phyloP scores from a whole-genome alignment of 2,888 invertebrate genomes.

The Malachius bipustulatus region DNA sequence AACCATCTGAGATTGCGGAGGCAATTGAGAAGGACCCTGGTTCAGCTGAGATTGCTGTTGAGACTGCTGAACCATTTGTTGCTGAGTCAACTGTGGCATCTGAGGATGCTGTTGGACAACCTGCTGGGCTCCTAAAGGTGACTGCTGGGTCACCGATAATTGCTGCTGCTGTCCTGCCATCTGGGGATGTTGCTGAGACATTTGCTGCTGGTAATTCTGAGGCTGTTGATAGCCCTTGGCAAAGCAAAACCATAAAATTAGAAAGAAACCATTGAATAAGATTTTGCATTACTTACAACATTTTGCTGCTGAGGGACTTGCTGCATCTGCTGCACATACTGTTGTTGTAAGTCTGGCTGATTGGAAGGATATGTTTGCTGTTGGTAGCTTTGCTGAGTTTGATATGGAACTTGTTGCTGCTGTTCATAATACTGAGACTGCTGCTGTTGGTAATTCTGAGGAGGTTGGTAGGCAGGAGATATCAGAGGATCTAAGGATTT shows the following conservation, averaged over 20 bases:
- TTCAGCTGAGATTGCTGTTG: conserved; percentile 9
- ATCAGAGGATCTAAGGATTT: not conserved
- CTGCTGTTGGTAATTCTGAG: conserved; percentile 11
- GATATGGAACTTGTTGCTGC: conserved; percentile 12
- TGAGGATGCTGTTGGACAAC: conserved; percentile 19
- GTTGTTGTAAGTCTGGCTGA: conserved; percentile 17
- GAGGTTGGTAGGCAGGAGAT: conserved; percentile 1
- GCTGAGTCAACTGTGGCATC: conserved; percentile 17
- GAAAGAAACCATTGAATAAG: no score
- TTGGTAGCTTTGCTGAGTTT: conserved; percentile 14
- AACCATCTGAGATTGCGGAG: conserved; percentile 30
- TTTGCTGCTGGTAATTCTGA: conserved; percentile 16
- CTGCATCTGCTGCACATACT: conserved; percentile 19
- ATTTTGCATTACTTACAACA: conserved; percentile 6
- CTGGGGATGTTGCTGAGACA: conserved; percentile 17
- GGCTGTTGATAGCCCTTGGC: no score
- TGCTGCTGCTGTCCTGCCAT: no score
- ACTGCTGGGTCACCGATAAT: conserved; percentile 8
- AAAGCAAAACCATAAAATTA: no score
- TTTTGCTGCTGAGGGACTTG: conserved; percentile 9
- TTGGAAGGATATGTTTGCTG: conserved; percentile 15
- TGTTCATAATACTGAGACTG: conserved; percentile 20
- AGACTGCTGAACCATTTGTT: conserved; percentile 12
- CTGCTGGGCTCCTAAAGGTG: conserved; percentile 7
- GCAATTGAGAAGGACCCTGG: conserved; percentile 10